These are phyloP conservation scores for Saguinus imperator DNA, from an alignment of 2,113 vertebrate species.

Conservation along the genomic window DNA sequence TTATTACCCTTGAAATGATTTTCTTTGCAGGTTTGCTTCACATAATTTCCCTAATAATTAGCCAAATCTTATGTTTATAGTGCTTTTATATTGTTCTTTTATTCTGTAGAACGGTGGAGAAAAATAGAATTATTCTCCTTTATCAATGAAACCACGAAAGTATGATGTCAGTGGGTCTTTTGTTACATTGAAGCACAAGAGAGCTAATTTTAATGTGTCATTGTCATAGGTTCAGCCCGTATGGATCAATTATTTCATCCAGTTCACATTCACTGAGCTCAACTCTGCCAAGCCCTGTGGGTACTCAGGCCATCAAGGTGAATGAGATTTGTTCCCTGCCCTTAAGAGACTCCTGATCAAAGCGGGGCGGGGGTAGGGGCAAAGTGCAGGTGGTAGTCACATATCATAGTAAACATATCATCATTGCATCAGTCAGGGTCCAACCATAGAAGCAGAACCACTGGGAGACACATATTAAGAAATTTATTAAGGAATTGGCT, in stretches of 20 bases:
- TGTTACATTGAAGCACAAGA: background rate
- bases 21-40: slow-evolving; percentile 58
- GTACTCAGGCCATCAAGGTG: background rate
- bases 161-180: slow-evolving; percentile 40
- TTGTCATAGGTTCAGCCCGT: background rate
- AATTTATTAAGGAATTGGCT: background rate
- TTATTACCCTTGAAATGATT: slow-evolving; percentile 61
- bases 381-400: background rate
- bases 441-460: background rate
- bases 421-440: background rate
- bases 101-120: slow-evolving; percentile 45
- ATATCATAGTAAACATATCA: background rate
- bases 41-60: slow-evolving; percentile 70
- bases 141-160: slow-evolving; percentile 55
- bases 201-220: slow-evolving; percentile 10
- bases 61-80: slow-evolving; percentile 32
- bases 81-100: slow-evolving; percentile 52
- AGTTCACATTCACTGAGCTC: slow-evolving; percentile 28
- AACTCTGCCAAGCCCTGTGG: background rate
- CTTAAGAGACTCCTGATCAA: background rate
- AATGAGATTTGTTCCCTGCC: background rate
- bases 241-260: slow-evolving; percentile 57
- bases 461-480: background rate
- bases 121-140: slow-evolving; percentile 64
- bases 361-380: background rate